Percentiles rank a stretch among this genome's conserved stretches.
phyloP scores from a whole-genome alignment of 1,140 invertebrate species.

The Dolichoris vasculosae region DNA sequence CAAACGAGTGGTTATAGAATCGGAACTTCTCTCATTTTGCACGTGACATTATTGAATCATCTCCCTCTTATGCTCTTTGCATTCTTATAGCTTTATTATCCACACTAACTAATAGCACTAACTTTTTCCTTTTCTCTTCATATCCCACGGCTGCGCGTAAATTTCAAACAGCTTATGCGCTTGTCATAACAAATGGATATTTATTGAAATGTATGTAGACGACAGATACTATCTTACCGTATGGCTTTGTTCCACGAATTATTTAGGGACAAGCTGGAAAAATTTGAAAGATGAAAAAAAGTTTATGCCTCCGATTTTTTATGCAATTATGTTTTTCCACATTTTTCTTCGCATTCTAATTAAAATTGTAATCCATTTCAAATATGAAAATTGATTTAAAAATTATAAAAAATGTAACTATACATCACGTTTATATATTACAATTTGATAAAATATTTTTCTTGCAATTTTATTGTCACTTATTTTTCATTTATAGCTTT shows the following conservation, averaged over 20 bases:
- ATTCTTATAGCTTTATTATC: constrained; percentile 41
- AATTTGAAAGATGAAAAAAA: not conserved
- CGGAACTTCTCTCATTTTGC: not conserved
- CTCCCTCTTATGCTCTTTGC: not conserved
- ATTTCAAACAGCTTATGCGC: not conserved
- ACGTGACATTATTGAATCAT: constrained; percentile 28
- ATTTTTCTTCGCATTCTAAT: too few species aligned
- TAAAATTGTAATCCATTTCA: too few species aligned
- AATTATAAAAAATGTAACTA: too few species aligned
- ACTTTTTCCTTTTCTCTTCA: not conserved
- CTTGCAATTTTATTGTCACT: too few species aligned
- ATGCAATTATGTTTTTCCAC: too few species aligned
- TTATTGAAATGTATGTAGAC: constrained; percentile 9
- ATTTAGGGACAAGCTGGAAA: not conserved
- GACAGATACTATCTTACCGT: not conserved
- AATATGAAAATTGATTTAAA: too few species aligned
- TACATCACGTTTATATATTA: too few species aligned
- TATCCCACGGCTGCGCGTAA: not conserved
- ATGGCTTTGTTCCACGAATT: not conserved
- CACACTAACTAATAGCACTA: not conserved
- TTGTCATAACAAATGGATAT: constrained; percentile 16
- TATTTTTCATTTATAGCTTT: too few species aligned
- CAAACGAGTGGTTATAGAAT: not conserved
- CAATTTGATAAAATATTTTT: too few species aligned
- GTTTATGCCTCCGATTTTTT: not conserved